phyloP scores from a whole-genome alignment of 2,888 invertebrate genomes.

The Alloplasta piceator region DNA sequence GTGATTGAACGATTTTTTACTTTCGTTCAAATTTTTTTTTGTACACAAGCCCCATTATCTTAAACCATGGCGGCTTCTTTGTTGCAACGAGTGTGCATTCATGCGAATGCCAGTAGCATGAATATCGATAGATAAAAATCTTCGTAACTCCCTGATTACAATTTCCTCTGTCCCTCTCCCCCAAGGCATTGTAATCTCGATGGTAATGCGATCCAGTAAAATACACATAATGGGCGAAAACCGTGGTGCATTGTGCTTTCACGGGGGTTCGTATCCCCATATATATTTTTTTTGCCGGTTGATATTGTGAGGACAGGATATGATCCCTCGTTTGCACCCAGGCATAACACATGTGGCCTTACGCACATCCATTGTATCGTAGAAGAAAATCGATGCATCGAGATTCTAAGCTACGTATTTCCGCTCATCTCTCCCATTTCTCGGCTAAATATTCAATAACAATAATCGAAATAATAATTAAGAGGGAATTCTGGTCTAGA shows the following conservation, averaged over 20 bases:
- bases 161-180: too few species aligned
- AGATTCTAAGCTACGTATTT: conserved; percentile 34
- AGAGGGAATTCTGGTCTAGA: too few species aligned
- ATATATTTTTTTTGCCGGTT: conserved; percentile 56
- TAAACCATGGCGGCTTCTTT: conserved; percentile 46
- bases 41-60: conserved; percentile 12
- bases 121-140: conserved; percentile 65
- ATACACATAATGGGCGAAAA: conserved; percentile 75
- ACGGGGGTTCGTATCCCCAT: conserved; percentile 25
- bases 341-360: conserved; percentile 76
- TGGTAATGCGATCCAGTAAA: conserved; percentile 76
- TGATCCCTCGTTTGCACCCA: conserved; percentile 76
- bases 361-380: conserved; percentile 60
- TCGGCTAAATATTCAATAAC: too few species aligned
- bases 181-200: conserved; percentile 56
- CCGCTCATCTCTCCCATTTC: neutral
- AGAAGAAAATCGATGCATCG: conserved; percentile 46
- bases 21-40: neutral
- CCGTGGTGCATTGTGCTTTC: conserved; percentile 57
- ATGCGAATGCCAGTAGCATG: conserved; percentile 45
- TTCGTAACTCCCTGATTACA: conserved; percentile 52
- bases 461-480: too few species aligned
- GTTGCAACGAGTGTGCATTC: conserved; percentile 17
- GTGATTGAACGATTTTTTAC: too few species aligned
- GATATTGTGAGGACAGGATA: conserved; percentile 77